These are phyloP conservation scores for Micronycteris hirsuta DNA, from an alignment of 2,113 vertebrate species.

Conservation along the genomic window DNA sequence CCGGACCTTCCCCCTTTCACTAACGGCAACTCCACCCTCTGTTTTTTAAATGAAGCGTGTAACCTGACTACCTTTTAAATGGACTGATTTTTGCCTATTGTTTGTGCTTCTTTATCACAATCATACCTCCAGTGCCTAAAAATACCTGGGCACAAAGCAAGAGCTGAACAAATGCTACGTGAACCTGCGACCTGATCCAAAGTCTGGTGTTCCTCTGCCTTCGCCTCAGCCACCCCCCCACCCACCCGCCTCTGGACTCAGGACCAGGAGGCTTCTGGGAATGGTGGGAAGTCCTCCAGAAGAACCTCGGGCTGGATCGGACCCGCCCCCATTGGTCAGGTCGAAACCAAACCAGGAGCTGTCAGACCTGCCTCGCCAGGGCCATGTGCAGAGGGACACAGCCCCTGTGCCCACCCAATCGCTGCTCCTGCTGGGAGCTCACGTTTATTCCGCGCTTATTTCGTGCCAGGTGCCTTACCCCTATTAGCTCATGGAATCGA, in stretches of 20 bases:
- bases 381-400: not conserved
- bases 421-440: not conserved
- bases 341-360: not conserved
- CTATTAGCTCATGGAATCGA: not conserved
- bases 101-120: not conserved
- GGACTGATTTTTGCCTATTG: not conserved
- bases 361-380: not conserved
- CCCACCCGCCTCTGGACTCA: not conserved
- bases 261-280: not conserved
- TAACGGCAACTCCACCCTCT: accelerated
- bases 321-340: not conserved
- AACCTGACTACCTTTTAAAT: not conserved
- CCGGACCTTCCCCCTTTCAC: too few relatives aligned
- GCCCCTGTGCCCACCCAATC: not conserved
- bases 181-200: not conserved
- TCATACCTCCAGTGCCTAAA: not conserved
- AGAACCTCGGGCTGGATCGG: not conserved
- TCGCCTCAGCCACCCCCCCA: not conserved
- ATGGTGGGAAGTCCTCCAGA: not conserved
- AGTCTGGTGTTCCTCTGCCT: not conserved
- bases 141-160: not conserved
- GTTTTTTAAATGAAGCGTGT: not conserved
- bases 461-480: not conserved
- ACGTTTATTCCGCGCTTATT: too few relatives aligned
- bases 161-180: not conserved